Conservation (phyloP, 1,140 invertebrate species). For the Orussus abietinus region DNA sequence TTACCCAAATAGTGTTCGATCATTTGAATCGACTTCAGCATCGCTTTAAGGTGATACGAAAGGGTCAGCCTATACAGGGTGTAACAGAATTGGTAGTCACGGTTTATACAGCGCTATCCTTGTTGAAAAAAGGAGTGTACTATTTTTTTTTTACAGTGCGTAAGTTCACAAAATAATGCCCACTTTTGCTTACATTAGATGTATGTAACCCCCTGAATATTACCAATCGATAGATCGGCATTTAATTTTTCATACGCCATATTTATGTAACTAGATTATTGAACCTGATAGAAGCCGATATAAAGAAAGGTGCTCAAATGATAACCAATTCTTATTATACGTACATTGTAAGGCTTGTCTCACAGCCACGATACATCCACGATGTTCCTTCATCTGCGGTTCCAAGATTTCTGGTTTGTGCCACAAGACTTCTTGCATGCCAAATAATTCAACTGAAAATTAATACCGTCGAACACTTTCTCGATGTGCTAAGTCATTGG, state of each 20-base stretch:
- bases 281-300: constrained; percentile 39
- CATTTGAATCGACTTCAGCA: too few relatives aligned
- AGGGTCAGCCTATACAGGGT: too few relatives aligned
- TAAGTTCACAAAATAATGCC: too few relatives aligned
- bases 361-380: constrained; percentile 33
- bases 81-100: too few relatives aligned
- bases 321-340: constrained; percentile 46
- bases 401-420: constrained; percentile 33
- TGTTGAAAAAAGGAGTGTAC: constrained; percentile 3
- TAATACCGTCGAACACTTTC: constrained; percentile 53
- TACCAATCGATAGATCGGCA: constrained; percentile 1
- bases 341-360: constrained; percentile 40
- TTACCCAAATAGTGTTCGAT: too few relatives aligned
- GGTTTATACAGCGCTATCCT: too few relatives aligned
- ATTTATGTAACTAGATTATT: constrained; percentile 43
- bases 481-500: constrained; percentile 44
- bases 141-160: constrained; percentile 11
- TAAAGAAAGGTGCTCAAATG: constrained; percentile 41
- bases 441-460: constrained; percentile 54
- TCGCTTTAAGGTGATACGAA: too few relatives aligned
- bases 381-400: constrained; percentile 27
- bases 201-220: too few relatives aligned
- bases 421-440: constrained; percentile 51
- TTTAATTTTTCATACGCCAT: constrained; percentile 4
- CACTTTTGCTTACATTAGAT: constrained; percentile 1